Evolutionary conservation across 2,113 vertebrate species (phyloP), one percentile per base, ranked within the genome.

Genomic region (Motacilla tschutschensis): DNA sequence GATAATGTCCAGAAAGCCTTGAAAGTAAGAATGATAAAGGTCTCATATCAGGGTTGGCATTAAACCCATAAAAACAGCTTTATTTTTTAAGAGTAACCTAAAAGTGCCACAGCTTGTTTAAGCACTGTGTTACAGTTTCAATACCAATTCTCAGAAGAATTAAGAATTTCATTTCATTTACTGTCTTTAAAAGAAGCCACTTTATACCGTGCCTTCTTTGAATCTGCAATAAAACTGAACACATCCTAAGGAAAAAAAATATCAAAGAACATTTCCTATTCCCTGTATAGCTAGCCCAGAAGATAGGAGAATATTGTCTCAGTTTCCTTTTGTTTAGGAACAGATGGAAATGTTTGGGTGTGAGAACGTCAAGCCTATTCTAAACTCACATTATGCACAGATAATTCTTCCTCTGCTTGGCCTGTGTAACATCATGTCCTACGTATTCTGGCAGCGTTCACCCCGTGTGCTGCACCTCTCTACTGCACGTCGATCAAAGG

Each of bases 321-420:
- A 75, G 54, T 92, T 96, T 95, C 91, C 91, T 67, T 92, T 93
- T 3, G 2, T 58, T 86, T 74, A 86, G 67, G 78, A 95, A 96
- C 69, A 91, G 93, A 95, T 94, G 92, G 90, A 96, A 95, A 63
- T 82, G 58, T 89, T 65, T 88, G 89, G 91, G 85, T 95, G 86
- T 95, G 93, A 96, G 92, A 96, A 96, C 1, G 5, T 87, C 92
- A 91, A 94, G 70, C 55, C 69, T 80, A 62, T 73, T 93, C 79
- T 92, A 78, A 87, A 84, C 81, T 93, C 89, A 92, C 60, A 91
- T 60, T 65, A 74, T 65, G 72, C 67, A 78, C 4, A 94, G 91
- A 95, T 91, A 92, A 93, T 89, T 89, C 86, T 90, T 81, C 72
- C 93, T 64, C 58, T 71, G 65, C 83, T 83, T 87, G 1, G 31